Evolutionary conservation across 2,113 vertebrate species (phyloP), one percentile per base, ranked within the genome.

Genomic region (Coryphaenoides rupestris): DNA sequence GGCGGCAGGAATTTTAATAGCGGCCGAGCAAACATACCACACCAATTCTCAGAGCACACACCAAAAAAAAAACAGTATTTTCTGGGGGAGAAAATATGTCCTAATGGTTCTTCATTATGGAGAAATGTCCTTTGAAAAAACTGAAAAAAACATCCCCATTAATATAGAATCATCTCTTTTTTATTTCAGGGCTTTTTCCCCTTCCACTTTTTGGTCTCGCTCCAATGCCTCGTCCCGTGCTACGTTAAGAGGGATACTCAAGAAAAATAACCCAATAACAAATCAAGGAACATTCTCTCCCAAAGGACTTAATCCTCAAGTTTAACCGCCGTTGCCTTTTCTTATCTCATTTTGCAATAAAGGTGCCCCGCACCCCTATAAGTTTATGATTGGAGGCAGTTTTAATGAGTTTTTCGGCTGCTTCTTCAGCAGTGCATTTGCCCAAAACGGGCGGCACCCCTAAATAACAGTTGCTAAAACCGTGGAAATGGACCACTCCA

Each of bases 1-100:
- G 47, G 23, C 66, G 21, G 57, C 33, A 57, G 68, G 58, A 82
- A 79, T 72, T 60, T 66, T 72, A 67, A 69, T 69, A 63, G n/a
- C 10, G 12, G 28, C 61, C 52, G 71, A 13, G 62, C 70, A 78
- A 79, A 76, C 3, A 62, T 55, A 66, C 55, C 16, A n/a, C n/a
- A 65, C n/a, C 19, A 61, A 55, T 77, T 60, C 63, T 65, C 53
- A 72, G 59, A 70, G 21, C 63, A 53, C 54, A 79, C 75, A 78
- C 58, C 60, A 61, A 63, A 56, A n/a, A n/a, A n/a, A n/a, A n/a
- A 40, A 13, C 33, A 53, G 56, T 70, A 65, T 74, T 70, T 77
- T 70, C 65, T n/a, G 65, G 58, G 55, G 17, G 33, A 40, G 33
- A 40, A 55, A 72, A 60, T 68, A 65, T 65, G 50, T 24, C 26